Conservation (phyloP, 2,113 vertebrate genomes). For the Prinia subflava region DNA sequence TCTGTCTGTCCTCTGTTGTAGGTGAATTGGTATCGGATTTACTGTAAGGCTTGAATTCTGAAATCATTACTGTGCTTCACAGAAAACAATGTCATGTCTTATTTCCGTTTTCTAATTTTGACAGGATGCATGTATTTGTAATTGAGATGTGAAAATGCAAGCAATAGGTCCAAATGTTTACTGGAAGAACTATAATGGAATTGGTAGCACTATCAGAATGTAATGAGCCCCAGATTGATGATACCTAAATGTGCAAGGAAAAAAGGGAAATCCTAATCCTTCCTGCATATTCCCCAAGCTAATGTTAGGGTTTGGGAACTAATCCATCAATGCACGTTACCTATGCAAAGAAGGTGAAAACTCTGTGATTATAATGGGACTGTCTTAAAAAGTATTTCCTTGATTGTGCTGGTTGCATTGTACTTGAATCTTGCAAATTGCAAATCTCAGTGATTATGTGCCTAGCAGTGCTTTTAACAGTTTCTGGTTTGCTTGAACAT, state of each 20-base stretch:
- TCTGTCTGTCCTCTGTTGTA: background rate
- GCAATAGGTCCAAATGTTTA: background rate
- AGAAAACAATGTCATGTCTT: background rate
- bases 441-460: slow-evolving; percentile 53
- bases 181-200: background rate
- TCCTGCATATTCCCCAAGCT: background rate
- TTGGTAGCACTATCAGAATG: background rate
- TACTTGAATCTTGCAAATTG: slow-evolving; percentile 54
- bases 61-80: background rate
- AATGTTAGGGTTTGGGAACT: background rate
- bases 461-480: slow-evolving; percentile 37
- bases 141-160: background rate
- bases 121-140: background rate
- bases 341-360: slow-evolving; percentile 46
- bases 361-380: slow-evolving; percentile 65
- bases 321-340: slow-evolving; percentile 3
- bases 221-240: background rate
- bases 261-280: background rate
- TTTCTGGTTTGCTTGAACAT: slow-evolving; percentile 43
- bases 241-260: background rate
- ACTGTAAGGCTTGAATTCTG: background rate
- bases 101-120: background rate
- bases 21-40: background rate
- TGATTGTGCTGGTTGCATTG: slow-evolving; percentile 58
- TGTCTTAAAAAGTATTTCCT: slow-evolving; percentile 22